phyloP scores from a whole-genome alignment of 1,140 invertebrate species.

The Trissolcus basalis region DNA sequence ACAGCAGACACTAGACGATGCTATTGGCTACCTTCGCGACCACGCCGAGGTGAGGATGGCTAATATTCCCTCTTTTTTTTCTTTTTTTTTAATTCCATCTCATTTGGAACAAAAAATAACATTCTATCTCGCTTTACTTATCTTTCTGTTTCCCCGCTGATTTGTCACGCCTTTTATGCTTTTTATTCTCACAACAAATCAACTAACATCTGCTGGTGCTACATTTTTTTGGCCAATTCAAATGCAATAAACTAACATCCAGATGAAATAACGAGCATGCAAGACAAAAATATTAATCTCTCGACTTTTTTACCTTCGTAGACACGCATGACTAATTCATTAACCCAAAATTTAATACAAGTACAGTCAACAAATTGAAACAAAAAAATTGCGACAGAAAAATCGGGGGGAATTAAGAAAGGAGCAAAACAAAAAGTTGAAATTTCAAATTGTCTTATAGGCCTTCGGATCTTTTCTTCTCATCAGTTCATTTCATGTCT shows the following conservation, averaged over 20 bases:
- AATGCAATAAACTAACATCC: too few relatives aligned
- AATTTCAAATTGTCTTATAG: not conserved
- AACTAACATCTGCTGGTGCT: not conserved
- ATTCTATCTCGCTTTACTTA: conserved; percentile 24
- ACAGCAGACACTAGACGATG: conserved; percentile 90
- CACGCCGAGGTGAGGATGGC: conserved; percentile 85
- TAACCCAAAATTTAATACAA: conserved; percentile 7
- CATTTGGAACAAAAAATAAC: too few relatives aligned
- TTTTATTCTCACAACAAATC: conserved; percentile 37
- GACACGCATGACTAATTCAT: conserved; percentile 37
- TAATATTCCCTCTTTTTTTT: conserved; percentile 66
- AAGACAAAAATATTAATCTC: conserved; percentile 24
- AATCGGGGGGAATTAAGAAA: too few relatives aligned
- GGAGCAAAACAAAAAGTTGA: not conserved
- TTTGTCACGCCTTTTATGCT: conserved; percentile 12
- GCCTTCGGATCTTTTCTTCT: conserved; percentile 21
- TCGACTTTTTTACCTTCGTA: conserved; percentile 19
- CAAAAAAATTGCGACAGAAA: conserved; percentile 19
- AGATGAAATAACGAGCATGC: conserved; percentile 52
- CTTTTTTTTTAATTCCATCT: conserved; percentile 17
- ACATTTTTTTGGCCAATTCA: too few relatives aligned
- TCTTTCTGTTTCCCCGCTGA: conserved; percentile 12
- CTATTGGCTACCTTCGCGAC: conserved; percentile 91
- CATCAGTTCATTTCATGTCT: conserved; percentile 29
- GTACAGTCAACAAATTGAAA: conserved; percentile 25